Conservation (phyloP, 2,113 vertebrate species). For the Gobius niger region DNA sequence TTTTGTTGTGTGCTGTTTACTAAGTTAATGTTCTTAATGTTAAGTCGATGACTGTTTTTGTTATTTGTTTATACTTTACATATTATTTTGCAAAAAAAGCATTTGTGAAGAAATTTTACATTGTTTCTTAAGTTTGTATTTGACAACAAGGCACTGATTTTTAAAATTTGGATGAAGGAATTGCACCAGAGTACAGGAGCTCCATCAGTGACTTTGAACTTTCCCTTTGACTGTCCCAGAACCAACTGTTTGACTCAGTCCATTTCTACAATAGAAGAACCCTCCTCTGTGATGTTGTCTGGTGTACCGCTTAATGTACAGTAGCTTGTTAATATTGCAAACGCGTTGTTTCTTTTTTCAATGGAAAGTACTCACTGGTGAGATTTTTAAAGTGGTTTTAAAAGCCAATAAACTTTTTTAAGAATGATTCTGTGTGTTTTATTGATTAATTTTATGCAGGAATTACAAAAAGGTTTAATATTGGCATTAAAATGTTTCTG, state of each 20-base stretch:
- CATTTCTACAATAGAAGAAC: slow-evolving; percentile 87
- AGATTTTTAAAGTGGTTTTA: slow-evolving; percentile 99
- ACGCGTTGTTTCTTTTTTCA: slow-evolving; percentile 90
- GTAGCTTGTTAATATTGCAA: slow-evolving; percentile 96
- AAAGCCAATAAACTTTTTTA: slow-evolving; percentile 98
- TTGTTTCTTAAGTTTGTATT: slow-evolving; percentile 65
- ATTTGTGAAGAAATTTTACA: slow-evolving; percentile 86
- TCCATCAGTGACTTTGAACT: slow-evolving; percentile 83
- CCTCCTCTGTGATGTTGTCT: slow-evolving; percentile 91
- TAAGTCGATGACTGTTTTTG: slow-evolving; percentile 81
- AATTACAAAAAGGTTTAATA: slow-evolving; percentile 13
- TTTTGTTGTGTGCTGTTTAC: slow-evolving; percentile 88
- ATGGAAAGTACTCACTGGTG: slow-evolving; percentile 99
- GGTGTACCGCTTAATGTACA: slow-evolving; percentile 97
- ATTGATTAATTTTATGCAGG: slow-evolving; percentile 23
- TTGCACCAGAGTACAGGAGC: slow-evolving; percentile 84
- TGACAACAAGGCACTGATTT: slow-evolving; percentile 92
- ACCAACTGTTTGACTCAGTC: slow-evolving; percentile 80
- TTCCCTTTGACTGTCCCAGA: slow-evolving; percentile 82
- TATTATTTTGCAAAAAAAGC: slow-evolving; percentile 69
- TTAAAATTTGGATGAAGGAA: slow-evolving; percentile 89
- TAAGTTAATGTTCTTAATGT: slow-evolving; percentile 91
- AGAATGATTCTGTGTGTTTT: slow-evolving; percentile 55
- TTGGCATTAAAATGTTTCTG: not conserved
- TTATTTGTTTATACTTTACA: slow-evolving; percentile 58